Conservation (phyloP, 2,888 invertebrate genomes). For the Drosophila eohydei region DNA sequence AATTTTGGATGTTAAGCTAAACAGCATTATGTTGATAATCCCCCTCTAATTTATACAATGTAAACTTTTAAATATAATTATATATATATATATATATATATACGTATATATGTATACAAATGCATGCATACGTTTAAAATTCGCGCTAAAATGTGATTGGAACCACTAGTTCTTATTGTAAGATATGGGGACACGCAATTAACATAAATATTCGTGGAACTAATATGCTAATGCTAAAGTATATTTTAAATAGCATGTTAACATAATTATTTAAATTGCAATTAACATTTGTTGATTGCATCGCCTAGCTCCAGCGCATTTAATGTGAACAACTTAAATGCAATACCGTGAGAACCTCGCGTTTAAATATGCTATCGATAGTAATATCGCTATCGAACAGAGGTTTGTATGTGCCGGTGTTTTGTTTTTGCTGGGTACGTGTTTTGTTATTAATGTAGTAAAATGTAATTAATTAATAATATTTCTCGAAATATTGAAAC, state of each 20-base stretch:
- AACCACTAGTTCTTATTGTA: not conserved
- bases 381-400: slow-evolving; percentile 1
- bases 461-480: slow-evolving; percentile 1
- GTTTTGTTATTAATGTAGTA: slow-evolving; percentile 17
- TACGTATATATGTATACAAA: slow-evolving; percentile 38
- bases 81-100: slow-evolving; percentile 22
- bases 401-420: slow-evolving; percentile 24
- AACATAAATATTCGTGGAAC: too few species aligned
- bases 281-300: not conserved
- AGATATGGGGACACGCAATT: not conserved
- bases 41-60: slow-evolving; percentile 63
- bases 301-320: not conserved
- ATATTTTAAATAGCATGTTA: not conserved
- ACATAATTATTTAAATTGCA: not conserved
- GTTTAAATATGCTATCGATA: slow-evolving; percentile 3
- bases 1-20: slow-evolving; percentile 49
- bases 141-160: not conserved
- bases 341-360: not conserved
- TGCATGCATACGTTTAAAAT: slow-evolving; percentile 49
- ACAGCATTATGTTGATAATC: slow-evolving; percentile 54
- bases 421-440: slow-evolving; percentile 18
- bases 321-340: not conserved
- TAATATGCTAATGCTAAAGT: not conserved
- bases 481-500: not conserved
- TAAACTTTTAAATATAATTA: slow-evolving; percentile 64